Evolutionary conservation across 2,888 invertebrate species (phyloP).

Genomic region (Nyleta sp.): DNA sequence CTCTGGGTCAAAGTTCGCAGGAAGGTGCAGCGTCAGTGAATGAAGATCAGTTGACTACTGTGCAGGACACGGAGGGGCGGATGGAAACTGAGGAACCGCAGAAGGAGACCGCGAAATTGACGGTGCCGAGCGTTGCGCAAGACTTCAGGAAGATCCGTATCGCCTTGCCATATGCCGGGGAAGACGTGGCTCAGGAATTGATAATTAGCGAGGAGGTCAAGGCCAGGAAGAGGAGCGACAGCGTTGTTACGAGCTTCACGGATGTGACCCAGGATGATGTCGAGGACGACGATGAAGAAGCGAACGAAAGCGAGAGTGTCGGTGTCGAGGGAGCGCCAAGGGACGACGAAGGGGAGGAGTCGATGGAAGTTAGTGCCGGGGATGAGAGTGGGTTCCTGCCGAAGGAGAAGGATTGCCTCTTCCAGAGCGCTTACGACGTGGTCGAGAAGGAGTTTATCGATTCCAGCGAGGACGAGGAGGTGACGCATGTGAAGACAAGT

Average conservation of each 20-base stretch:
- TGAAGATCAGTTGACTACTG: conserved; percentile 69
- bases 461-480: conserved; percentile 83
- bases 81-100: conserved; percentile 52
- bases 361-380: conserved; percentile 46
- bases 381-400: conserved; percentile 70
- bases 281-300: conserved; percentile 14
- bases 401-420: conserved; percentile 80
- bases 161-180: conserved; percentile 86
- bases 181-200: conserved; percentile 82
- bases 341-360: conserved; percentile 49
- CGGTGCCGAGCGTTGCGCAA: conserved; percentile 85
- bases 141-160: conserved; percentile 92
- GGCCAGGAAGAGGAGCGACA: conserved; percentile 82
- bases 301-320: conserved; percentile 76
- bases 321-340: conserved; percentile 72
- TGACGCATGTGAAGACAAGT: conserved; percentile 83
- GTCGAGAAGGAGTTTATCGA: conserved; percentile 81
- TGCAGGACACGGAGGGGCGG: background rate
- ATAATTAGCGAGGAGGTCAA: conserved; percentile 17
- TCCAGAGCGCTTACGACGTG: conserved; percentile 76
- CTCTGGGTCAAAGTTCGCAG: conserved; percentile 79
- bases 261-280: conserved; percentile 68
- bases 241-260: conserved; percentile 74
- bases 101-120: background rate
- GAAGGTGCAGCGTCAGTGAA: conserved; percentile 50